Evolutionary conservation across 2,888 invertebrate species (phyloP).

Genomic region (Sialis fuliginosa): DNA sequence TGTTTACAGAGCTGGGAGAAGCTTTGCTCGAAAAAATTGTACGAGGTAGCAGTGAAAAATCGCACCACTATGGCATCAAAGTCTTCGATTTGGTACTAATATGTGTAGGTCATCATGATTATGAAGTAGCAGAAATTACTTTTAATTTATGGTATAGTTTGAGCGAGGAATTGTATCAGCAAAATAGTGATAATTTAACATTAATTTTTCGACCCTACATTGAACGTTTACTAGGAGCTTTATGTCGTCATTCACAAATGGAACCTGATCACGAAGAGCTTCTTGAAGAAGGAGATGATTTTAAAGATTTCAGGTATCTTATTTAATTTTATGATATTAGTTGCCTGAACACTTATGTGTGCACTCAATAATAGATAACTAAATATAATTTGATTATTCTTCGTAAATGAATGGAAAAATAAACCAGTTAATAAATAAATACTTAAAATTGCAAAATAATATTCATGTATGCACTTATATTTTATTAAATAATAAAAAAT

Average conservation of each 20-base stretch:
- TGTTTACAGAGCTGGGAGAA: slow-evolving; percentile 90
- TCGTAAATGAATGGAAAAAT: too few species aligned
- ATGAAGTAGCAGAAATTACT: slow-evolving; percentile 85
- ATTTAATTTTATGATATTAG: too few species aligned
- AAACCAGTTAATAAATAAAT: too few species aligned
- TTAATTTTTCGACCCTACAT: slow-evolving; percentile 77
- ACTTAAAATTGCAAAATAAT: too few species aligned
- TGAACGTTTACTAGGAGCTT: slow-evolving; percentile 71
- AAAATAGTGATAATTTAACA: slow-evolving; percentile 64
- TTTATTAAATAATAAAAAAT: too few species aligned
- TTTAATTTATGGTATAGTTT: slow-evolving; percentile 94
- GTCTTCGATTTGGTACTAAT: slow-evolving; percentile 76
- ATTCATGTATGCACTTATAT: too few species aligned
- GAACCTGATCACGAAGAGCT: slow-evolving; percentile 85
- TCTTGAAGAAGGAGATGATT: slow-evolving; percentile 69
- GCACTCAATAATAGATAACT: too few species aligned
- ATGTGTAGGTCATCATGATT: slow-evolving; percentile 94
- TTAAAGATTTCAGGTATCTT: slow-evolving; percentile 41
- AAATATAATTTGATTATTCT: too few species aligned
- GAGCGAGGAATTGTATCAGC: slow-evolving; percentile 84
- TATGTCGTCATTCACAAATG: slow-evolving; percentile 89
- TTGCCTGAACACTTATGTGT: too few species aligned
- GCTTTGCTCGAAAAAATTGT: slow-evolving; percentile 76
- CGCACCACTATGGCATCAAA: slow-evolving; percentile 60
- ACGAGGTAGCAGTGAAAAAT: slow-evolving; percentile 34